Base-by-base conservation (phyloP, 2,888 invertebrate species). In the Drosophila meridiana region DNA sequence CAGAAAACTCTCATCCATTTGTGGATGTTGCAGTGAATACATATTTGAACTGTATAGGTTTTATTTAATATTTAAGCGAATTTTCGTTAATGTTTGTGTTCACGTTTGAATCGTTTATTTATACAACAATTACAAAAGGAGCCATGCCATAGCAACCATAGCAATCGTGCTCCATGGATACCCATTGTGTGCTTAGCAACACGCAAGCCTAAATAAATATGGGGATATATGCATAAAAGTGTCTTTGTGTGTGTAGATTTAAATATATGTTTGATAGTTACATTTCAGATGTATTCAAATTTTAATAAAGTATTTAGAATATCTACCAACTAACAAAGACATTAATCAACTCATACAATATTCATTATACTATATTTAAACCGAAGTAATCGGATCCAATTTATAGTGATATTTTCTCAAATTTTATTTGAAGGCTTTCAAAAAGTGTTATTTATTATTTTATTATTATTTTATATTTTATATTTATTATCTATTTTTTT, bases 1-100 rank as follows among this genome's bases (percentile, higher is more conserved):
- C 4, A 86, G 50, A 38, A 87, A 86, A 43, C 69, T 58, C 32
- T 86, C 85, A 69, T 86, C 81, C 8, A 73, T 76, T 70, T 86
- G 79, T 4, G 87, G 83, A 71, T 86, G 85, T 32, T 83, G 69
- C 43, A 87, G 30, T 9, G 83, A 80, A 58, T 73, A 87, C 84
- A 84, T 84, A 26, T 20, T 62, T 1, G 7, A 8, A 30, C 11
- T 3, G 8, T 20, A 3, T 3, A 11, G 28, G 1, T 0, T 48
- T 28, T 9, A 28, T 61, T 59, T 64, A 9, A 59, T 36, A 43
- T 42, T 67, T 67, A 11, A 7, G 5, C 4, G 1, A 14, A 26
- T 32, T 13, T 63, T 20, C 38, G 4, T 42, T 45, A 38, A 32
- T 26, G 5, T 5, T 42, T 34, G 32, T 3, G 4, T n/a, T 47